phyloP scores from a whole-genome alignment of 2,113 vertebrate genomes.

The Neopipo cinnamomea region DNA sequence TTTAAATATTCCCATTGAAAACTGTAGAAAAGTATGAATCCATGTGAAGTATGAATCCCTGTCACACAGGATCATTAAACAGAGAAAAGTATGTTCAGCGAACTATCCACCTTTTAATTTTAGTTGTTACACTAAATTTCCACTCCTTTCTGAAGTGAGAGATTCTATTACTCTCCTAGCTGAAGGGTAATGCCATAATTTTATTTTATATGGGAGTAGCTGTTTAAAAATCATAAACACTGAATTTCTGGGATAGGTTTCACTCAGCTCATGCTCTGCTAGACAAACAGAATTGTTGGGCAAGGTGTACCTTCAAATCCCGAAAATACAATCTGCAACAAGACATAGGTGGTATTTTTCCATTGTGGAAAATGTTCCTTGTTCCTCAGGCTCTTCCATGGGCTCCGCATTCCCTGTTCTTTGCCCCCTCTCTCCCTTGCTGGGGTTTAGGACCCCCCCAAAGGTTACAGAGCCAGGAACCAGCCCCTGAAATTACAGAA shows the following conservation, averaged over 20 bases:
- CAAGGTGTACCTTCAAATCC: not conserved
- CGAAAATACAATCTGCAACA: not conserved
- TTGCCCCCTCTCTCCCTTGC: not conserved
- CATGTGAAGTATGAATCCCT: not conserved
- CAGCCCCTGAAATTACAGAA: not conserved
- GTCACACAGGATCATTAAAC: not conserved
- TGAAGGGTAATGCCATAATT: not conserved
- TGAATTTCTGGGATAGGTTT: not conserved
- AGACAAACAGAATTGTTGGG: not conserved
- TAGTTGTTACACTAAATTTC: not conserved
- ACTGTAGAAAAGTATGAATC: not conserved
- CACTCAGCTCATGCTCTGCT: not conserved
- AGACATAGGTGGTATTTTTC: not conserved
- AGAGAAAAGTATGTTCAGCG: not conserved
- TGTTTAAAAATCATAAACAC: not conserved
- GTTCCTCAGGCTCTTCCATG: not conserved
- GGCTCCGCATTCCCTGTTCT: not conserved
- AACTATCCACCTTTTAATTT: slow-evolving; percentile 23
- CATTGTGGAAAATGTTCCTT: not conserved
- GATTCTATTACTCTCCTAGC: not conserved
- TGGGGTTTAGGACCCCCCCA: not conserved
- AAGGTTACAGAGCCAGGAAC: too few species aligned
- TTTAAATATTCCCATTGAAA: not conserved
- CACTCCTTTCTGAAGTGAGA: not conserved
- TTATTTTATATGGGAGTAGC: not conserved